These are phyloP conservation scores for Calliopsis andreniformis DNA, from an alignment of 1,140 invertebrate genomes.

Conservation along the genomic window DNA sequence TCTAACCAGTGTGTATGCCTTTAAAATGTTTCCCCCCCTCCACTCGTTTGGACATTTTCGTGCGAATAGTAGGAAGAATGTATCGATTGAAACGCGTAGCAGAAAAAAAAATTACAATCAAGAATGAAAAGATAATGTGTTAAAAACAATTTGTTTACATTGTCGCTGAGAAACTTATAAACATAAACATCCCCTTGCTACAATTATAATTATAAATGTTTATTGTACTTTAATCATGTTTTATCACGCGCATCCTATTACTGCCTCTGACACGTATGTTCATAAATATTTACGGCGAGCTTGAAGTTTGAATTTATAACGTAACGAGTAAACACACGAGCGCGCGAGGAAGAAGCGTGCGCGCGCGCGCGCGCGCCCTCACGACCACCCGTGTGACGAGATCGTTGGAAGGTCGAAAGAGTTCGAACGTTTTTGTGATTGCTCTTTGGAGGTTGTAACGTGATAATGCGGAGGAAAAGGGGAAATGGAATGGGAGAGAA, in stretches of 20 bases:
- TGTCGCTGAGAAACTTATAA: not conserved
- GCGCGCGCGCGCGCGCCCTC: not conserved
- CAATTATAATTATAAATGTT: conserved; percentile 19
- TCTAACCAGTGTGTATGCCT: conserved; percentile 23
- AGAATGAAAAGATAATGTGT: too few relatives aligned
- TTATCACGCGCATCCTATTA: conserved; percentile 15
- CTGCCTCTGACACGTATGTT: conserved; percentile 26
- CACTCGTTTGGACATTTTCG: conserved; percentile 8
- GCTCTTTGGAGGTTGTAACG: conserved; percentile 17
- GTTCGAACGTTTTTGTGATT: conserved; percentile 30
- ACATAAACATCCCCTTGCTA: not conserved
- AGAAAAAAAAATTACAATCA: not conserved
- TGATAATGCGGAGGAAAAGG: conserved; percentile 16
- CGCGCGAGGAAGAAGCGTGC: conserved; percentile 18
- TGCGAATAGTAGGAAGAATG: conserved; percentile 4
- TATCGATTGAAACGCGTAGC: not conserved
- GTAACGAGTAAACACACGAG: conserved; percentile 47
- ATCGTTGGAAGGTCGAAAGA: conserved; percentile 37
- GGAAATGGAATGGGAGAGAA: conserved; percentile 5
- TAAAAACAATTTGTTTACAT: too few relatives aligned
- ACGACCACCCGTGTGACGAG: conserved; percentile 39
- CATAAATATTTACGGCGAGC: conserved; percentile 47
- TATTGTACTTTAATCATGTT: conserved; percentile 31
- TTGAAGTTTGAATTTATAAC: conserved; percentile 47
- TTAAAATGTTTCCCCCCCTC: not conserved